These are phyloP conservation scores for Agapornis roseicollis DNA, from an alignment of 2,113 vertebrate genomes.

Conservation along the genomic window DNA sequence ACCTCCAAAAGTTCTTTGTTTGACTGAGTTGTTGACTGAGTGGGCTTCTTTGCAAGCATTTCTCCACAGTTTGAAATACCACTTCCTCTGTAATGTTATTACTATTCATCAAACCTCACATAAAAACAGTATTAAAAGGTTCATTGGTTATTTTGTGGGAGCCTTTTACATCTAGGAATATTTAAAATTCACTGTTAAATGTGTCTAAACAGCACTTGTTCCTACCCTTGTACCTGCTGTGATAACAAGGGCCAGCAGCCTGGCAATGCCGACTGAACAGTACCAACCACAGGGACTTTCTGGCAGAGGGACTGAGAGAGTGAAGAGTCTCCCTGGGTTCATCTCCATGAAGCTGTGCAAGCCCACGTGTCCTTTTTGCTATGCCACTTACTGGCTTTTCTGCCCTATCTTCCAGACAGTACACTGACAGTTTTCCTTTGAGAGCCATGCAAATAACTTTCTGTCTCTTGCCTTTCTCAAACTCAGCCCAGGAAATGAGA, in stretches of 20 bases:
- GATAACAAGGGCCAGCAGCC: neutral
- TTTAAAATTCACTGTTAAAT: neutral
- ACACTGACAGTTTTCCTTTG: neutral
- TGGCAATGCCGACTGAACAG: neutral
- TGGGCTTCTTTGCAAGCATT: neutral
- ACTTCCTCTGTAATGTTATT: neutral
- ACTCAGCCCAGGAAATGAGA: neutral
- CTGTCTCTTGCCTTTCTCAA: neutral
- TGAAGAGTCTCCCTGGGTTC: neutral
- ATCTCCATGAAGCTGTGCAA: neutral
- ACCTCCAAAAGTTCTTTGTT: neutral
- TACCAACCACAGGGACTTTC: neutral
- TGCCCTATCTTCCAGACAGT: neutral
- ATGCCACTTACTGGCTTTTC: neutral
- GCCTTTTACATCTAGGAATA: neutral
- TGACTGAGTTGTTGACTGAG: neutral
- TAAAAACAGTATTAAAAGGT: neutral
- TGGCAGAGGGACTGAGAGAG: neutral
- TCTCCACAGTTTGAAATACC: neutral
- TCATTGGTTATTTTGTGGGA: neutral
- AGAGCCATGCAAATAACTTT: neutral
- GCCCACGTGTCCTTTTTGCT: neutral
- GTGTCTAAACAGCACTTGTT: neutral
- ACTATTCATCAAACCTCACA: neutral
- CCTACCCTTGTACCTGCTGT: neutral